Conservation (phyloP, 2,888 invertebrate genomes). For the Machimus rusticus region DNA sequence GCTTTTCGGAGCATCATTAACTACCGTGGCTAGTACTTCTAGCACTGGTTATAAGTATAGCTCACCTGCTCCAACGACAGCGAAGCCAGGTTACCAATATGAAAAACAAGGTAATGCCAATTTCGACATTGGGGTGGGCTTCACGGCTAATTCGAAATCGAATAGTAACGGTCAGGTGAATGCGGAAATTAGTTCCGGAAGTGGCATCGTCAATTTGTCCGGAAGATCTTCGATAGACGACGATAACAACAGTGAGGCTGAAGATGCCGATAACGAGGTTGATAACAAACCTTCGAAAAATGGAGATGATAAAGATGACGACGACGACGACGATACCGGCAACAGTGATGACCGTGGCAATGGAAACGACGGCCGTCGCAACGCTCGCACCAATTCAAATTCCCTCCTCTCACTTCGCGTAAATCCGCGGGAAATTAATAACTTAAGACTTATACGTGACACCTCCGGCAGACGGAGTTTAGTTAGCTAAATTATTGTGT, state of each 20-base stretch:
- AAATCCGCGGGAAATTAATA: conserved; percentile 1
- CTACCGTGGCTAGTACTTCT: not conserved
- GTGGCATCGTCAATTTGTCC: not conserved
- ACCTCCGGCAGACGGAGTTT: not conserved
- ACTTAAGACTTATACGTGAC: not conserved
- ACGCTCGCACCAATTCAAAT: not conserved
- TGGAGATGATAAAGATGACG: not conserved
- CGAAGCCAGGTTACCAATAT: not conserved
- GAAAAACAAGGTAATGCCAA: not conserved
- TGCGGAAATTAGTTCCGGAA: not conserved
- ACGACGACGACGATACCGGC: not conserved
- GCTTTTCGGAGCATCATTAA: not conserved
- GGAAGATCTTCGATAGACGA: not conserved
- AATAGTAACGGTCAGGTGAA: not conserved
- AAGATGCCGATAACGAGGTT: not conserved
- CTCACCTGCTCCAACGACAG: not conserved
- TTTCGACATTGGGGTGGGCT: not conserved
- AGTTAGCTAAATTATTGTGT: not conserved
- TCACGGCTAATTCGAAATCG: not conserved
- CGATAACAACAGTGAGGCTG: not conserved
- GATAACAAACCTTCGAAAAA: conserved; percentile 3
- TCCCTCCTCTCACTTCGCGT: not conserved
- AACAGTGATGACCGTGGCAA: not conserved
- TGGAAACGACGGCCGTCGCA: not conserved
- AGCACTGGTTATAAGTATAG: not conserved